Evolutionary conservation across 1,140 invertebrate species (phyloP).

Genomic region (Tetramorium simillimum): DNA sequence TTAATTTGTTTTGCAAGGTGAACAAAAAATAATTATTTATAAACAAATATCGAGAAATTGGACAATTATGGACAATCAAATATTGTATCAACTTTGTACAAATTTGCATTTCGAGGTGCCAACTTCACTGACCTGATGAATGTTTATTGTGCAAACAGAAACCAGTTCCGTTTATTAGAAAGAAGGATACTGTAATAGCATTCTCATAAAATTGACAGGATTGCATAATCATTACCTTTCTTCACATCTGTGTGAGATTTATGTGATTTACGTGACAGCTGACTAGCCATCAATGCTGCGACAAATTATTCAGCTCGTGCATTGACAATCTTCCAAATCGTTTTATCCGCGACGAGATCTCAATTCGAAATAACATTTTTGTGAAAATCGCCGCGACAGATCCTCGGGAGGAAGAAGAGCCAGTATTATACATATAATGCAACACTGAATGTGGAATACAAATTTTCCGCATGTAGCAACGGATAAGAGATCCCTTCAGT

Average conservation of each 20-base stretch:
- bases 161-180: background rate
- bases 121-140: background rate
- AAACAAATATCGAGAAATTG: too few species aligned
- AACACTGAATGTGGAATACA: background rate
- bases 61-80: too few species aligned
- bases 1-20: too few species aligned
- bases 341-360: background rate
- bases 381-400: background rate
- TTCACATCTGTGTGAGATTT: constrained; percentile 11
- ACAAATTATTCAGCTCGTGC: background rate
- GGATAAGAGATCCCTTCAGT: background rate
- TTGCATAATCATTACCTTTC: constrained; percentile 1
- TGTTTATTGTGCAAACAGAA: background rate
- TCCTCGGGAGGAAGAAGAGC: background rate
- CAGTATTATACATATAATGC: background rate
- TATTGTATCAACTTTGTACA: too few species aligned
- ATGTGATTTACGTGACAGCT: background rate
- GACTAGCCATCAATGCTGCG: background rate
- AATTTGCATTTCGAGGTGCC: too few species aligned
- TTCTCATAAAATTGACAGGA: background rate
- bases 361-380: background rate
- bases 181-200: background rate
- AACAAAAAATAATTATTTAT: too few species aligned
- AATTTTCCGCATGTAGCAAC: background rate
- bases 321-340: background rate